phyloP scores from a whole-genome alignment of 2,888 invertebrate genomes.

The Lasioglossum calceatum region DNA sequence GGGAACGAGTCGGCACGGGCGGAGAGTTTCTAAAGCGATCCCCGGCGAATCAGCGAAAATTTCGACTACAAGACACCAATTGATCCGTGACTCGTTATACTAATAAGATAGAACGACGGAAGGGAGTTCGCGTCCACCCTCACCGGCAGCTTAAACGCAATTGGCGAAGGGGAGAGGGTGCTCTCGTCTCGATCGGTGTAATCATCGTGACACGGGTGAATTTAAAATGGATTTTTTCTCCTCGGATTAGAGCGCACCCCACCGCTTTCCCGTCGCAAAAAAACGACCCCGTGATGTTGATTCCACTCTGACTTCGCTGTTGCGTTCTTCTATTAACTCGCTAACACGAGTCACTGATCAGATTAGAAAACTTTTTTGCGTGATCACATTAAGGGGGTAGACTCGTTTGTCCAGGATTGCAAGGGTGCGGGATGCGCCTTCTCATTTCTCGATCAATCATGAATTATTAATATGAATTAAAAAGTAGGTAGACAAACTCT shows the following conservation, averaged over 20 bases:
- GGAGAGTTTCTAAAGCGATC: slow-evolving; percentile 33
- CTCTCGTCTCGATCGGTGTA: slow-evolving; percentile 31
- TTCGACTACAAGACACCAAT: slow-evolving; percentile 41
- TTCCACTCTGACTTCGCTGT: slow-evolving; percentile 20
- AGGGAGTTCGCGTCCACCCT: slow-evolving; percentile 33
- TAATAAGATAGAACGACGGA: slow-evolving; percentile 58
- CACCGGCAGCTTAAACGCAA: slow-evolving; percentile 39
- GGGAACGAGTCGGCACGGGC: neutral
- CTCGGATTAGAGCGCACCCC: slow-evolving; percentile 30
- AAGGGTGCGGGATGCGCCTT: no score
- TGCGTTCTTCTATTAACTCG: slow-evolving; percentile 10
- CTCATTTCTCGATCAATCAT: neutral
- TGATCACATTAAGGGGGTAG: no score
- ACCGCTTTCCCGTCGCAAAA: slow-evolving; percentile 13
- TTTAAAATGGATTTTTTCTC: slow-evolving; percentile 50
- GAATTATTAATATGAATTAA: neutral
- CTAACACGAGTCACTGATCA: neutral
- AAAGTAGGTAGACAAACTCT: neutral
- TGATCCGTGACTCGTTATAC: slow-evolving; percentile 62
- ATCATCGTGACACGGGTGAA: slow-evolving; percentile 59
- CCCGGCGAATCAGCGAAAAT: slow-evolving; percentile 55
- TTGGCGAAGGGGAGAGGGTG: slow-evolving; percentile 24
- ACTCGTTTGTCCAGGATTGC: no score
- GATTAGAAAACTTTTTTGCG: neutral
- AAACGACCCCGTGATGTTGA: slow-evolving; percentile 18